A percentile compares a stretch with the other conserved stretches of the same genome.
Evolutionary conservation across 2,113 vertebrate species (phyloP).

Genomic region (Bufo gargarizans): DNA sequence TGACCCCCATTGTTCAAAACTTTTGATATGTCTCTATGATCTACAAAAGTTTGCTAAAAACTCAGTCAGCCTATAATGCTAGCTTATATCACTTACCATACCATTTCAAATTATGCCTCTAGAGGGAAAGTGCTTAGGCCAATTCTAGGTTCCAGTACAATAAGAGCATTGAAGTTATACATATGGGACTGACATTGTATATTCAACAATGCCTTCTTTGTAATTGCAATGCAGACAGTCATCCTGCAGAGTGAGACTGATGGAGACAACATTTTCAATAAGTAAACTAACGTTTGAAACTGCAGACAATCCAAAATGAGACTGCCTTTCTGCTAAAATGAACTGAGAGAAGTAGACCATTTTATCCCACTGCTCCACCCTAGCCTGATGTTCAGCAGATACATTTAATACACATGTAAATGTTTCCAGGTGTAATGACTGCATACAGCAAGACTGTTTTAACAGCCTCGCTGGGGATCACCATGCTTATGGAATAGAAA

Average conservation of each 20-base stretch:
- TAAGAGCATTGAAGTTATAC: slow-evolving; percentile 12
- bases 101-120: background rate
- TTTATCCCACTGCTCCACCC: slow-evolving; percentile 25
- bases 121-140: background rate
- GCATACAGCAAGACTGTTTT: slow-evolving; percentile 46
- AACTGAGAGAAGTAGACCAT: background rate
- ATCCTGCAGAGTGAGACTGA: slow-evolving; percentile 10
- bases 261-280: slow-evolving; percentile 34
- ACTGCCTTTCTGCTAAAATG: slow-evolving; percentile 19
- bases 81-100: background rate
- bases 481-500: slow-evolving; percentile 48
- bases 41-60: too few relatives aligned
- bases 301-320: slow-evolving; percentile 13
- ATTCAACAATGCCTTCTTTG: slow-evolving; percentile 34
- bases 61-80: background rate
- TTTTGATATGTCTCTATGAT: too few relatives aligned
- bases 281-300: slow-evolving; percentile 32
- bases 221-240: background rate
- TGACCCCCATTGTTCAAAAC: too few relatives aligned
- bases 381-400: slow-evolving; percentile 44
- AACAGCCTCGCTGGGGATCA: slow-evolving; percentile 47
- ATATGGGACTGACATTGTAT: slow-evolving; percentile 20
- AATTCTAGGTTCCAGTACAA: slow-evolving; percentile 2
- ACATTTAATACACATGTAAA: slow-evolving; percentile 43
- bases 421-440: slow-evolving; percentile 52